These are phyloP conservation scores for Geotrupes spiniger DNA, from an alignment of 2,888 invertebrate species.

Conservation along the genomic window DNA sequence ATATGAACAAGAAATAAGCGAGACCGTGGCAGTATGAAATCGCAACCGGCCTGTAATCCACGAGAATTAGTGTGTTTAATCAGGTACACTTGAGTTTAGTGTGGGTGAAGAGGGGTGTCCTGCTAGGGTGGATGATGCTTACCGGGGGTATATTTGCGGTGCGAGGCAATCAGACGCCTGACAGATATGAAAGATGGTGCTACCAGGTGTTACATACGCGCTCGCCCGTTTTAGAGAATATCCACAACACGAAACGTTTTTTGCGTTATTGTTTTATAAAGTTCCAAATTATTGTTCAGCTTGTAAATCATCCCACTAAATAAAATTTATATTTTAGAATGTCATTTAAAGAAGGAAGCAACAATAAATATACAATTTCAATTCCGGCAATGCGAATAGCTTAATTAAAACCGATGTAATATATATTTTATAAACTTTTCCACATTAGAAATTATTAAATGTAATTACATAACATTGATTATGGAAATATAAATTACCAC, in stretches of 20 bases:
- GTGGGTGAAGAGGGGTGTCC: constrained; percentile 22
- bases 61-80: constrained; percentile 28
- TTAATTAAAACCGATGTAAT: too few relatives aligned
- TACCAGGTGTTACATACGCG: constrained; percentile 42
- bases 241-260: background rate
- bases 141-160: constrained; percentile 39
- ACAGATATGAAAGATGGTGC: constrained; percentile 40
- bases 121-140: constrained; percentile 25
- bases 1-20: constrained; percentile 13
- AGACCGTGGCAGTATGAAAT: constrained; percentile 12
- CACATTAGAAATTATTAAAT: too few relatives aligned
- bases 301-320: too few relatives aligned
- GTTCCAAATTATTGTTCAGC: too few relatives aligned
- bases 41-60: constrained; percentile 22
- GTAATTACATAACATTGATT: too few relatives aligned
- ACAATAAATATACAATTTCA: too few relatives aligned
- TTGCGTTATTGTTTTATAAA: constrained; percentile 2
- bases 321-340: background rate
- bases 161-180: constrained; percentile 41
- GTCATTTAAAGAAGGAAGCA: background rate
- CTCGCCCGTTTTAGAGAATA: constrained; percentile 33
- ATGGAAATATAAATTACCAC: too few relatives aligned
- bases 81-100: constrained; percentile 16
- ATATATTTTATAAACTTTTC: too few relatives aligned
- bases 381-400: too few relatives aligned